Percentiles rank a stretch among this genome's conserved stretches.
phyloP scores from a whole-genome alignment of 64 coral and sea anemone genomes.

The Montipora cactus region DNA sequence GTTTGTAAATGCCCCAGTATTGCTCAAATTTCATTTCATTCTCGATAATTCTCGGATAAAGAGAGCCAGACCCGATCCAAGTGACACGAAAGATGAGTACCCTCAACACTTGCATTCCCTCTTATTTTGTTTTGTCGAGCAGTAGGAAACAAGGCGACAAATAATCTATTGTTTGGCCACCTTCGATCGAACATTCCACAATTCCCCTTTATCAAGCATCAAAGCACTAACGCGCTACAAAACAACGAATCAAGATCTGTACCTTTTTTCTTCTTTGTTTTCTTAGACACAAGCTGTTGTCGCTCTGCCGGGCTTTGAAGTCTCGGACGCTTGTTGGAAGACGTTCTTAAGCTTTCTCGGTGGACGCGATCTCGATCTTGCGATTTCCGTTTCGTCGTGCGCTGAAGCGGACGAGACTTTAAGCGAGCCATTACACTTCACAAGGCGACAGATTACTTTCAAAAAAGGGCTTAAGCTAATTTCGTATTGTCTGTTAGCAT shows the following conservation, averaged over 20 bases:
- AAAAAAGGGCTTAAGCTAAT: not conserved
- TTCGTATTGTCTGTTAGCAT: not conserved
- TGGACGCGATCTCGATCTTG: constrained; percentile 35
- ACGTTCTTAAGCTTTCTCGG: constrained; percentile 7
- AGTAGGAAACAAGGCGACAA: no score
- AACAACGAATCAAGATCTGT: not conserved
- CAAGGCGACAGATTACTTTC: not conserved
- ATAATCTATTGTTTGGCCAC: not conserved
- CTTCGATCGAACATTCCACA: constrained; percentile 19
- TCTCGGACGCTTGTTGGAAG: constrained; percentile 15
- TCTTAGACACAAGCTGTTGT: not conserved
- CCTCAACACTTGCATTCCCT: not conserved
- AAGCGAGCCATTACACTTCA: constrained; percentile 7
- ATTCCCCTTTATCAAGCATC: not conserved
- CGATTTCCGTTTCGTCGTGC: constrained; percentile 36
- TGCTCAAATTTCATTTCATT: no score
- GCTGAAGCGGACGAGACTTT: constrained; percentile 23
- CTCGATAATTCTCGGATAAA: no score
- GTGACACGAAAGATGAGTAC: not conserved
- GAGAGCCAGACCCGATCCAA: no score
- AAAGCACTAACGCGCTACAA: not conserved
- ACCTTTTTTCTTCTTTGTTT: constrained; percentile 46
- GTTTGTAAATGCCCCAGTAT: no score
- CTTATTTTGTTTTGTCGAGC: not conserved
- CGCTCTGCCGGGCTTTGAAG: constrained; percentile 7